These are phyloP conservation scores for Paraplagusia blochii DNA, from an alignment of 2,113 vertebrate genomes.

Conservation along the genomic window DNA sequence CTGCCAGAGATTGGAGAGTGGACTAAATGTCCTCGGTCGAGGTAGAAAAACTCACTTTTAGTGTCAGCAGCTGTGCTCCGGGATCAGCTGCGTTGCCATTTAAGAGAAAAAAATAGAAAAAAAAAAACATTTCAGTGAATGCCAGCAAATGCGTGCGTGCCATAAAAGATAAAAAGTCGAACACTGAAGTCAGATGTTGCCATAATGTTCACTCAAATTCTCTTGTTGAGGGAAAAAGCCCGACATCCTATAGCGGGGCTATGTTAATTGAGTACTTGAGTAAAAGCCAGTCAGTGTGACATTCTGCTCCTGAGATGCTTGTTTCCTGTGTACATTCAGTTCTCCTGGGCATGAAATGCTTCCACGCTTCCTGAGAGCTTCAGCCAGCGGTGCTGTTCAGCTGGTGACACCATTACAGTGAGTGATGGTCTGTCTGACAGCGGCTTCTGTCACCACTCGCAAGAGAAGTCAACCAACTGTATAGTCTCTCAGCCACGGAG, in stretches of 20 bases:
- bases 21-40: too few relatives aligned
- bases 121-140: neutral
- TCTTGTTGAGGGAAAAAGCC: neutral
- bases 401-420: conserved; percentile 54
- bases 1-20: too few relatives aligned
- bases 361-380: conserved; percentile 38
- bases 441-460: conserved; percentile 49
- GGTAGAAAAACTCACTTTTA: neutral
- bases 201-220: conserved; percentile 7
- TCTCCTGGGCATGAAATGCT: conserved; percentile 45
- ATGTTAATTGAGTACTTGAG: conserved; percentile 36
- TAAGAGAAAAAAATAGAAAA: neutral
- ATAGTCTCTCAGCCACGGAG: conserved; percentile 40
- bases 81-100: neutral
- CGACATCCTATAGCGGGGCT: conserved; percentile 14
- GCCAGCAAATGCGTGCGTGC: neutral
- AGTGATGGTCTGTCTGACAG: conserved; percentile 52
- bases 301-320: conserved; percentile 27
- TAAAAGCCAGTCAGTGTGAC: conserved; percentile 29
- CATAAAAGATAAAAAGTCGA: neutral
- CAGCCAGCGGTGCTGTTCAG: conserved; percentile 32
- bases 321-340: conserved; percentile 40
- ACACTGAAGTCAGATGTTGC: neutral
- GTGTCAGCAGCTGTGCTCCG: neutral
- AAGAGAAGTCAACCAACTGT: conserved; percentile 46